Conservation (phyloP, 2,797 vertebrate species). For the Leptoclinus maculatus region DNA sequence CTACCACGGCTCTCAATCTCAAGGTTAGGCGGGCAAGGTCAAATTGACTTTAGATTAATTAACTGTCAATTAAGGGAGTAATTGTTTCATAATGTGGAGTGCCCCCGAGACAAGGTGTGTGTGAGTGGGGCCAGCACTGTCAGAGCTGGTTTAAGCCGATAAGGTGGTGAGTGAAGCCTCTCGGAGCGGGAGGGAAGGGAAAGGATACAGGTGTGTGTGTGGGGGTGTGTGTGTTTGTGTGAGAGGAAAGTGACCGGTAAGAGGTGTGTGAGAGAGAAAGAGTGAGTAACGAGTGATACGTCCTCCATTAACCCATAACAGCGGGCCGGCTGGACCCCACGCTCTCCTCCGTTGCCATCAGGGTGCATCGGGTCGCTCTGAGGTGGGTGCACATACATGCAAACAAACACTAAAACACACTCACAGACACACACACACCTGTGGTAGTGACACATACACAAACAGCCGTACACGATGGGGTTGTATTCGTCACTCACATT, state of each 20-base stretch:
- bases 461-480: conserved; percentile 16
- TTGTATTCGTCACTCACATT: conserved; percentile 51
- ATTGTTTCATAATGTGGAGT: conserved; percentile 84
- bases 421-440: conserved; percentile 20
- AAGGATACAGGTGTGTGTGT: conserved; percentile 31
- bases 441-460: not conserved
- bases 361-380: conserved; percentile 42
- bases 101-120: conserved; percentile 76
- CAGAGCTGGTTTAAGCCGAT: conserved; percentile 77
- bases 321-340: conserved; percentile 23
- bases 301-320: conserved; percentile 66
- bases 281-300: conserved; percentile 51
- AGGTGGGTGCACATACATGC: conserved; percentile 24
- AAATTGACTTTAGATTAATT: conserved; percentile 89
- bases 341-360: conserved; percentile 29
- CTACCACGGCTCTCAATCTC: conserved; percentile 66
- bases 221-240: conserved; percentile 17
- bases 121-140: conserved; percentile 72
- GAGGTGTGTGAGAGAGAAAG: conserved; percentile 34
- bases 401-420: conserved; percentile 32
- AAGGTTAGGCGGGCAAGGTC: conserved; percentile 83
- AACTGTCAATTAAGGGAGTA: conserved; percentile 86
- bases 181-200: conserved; percentile 39
- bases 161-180: conserved; percentile 63
- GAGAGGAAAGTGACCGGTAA: conserved; percentile 1